Evolutionary conservation across 2,888 invertebrate species (phyloP), one percentile per base, ranked within the genome.

Genomic region (Macrophya annulata): DNA sequence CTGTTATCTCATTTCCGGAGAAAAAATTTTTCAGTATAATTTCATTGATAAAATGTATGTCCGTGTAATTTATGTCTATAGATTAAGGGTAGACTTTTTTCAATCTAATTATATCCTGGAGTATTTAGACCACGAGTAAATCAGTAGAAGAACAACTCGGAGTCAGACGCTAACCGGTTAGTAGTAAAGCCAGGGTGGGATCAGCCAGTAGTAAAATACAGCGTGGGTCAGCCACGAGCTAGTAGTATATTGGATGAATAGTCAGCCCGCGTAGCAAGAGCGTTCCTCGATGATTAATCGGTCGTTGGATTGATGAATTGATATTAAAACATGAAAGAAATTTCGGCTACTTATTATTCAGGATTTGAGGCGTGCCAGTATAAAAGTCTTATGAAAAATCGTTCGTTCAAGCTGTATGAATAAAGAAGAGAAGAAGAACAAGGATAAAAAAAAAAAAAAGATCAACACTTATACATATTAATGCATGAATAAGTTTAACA

Each of bases 121-220:
- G 55, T 21, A 25, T 62, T 62, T 62, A 62, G 62, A 8, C 9
- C 25, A 25, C 25, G 62, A 9, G 4, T 62, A 21, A 25, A 62
- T 62, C 25, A 62, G 62, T 62, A 62, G 62, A 62, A 62, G 21
- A 62, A 62, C 21, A 62, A 25, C 62, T 62, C 21, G 8, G 25
- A 55, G 62, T 62, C 62, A 62, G 62, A 62, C 48, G 25, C 1
- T 25, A 77, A 9, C 31, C 37, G 15, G 72, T 21, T 45, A 59
- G 81, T 62, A 81, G 81, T 62, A n/a, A 40, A 59, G 51, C 79
- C 59, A 51, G 25, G 40, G 55, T 55, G 37, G 25, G 17, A 55
- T 40, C 79, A n/a, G 81, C 81, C 59, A 81, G 81, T 81, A 62
- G 81, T 81, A 40, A 62, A 21, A 51, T 62, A 43, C 37, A 81